A percentile compares a stretch with the other conserved stretches of the same genome.
These are phyloP conservation scores for Microchrysa polita DNA, from an alignment of 2,888 invertebrate species.

Conservation along the genomic window DNA sequence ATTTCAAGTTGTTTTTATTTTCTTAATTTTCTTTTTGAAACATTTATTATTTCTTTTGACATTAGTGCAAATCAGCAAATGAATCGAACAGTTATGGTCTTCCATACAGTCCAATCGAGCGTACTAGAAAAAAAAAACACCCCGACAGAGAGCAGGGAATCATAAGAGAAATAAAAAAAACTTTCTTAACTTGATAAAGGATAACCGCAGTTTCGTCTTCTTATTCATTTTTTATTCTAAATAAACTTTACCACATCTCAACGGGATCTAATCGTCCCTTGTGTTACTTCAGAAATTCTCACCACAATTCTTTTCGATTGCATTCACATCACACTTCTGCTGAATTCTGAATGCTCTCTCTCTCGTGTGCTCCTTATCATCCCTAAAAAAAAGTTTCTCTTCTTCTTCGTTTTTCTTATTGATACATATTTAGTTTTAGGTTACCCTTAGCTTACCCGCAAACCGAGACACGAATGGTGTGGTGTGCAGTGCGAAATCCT, in stretches of 20 bases:
- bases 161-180: background rate
- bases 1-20: background rate
- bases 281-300: background rate
- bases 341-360: background rate
- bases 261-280: background rate
- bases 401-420: too few relatives aligned
- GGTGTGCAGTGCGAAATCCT: too few relatives aligned
- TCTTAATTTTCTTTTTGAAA: background rate
- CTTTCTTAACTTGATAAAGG: constrained; percentile 8
- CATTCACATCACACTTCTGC: background rate
- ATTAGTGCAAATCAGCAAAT: too few relatives aligned
- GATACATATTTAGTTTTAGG: too few relatives aligned
- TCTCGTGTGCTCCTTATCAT: background rate
- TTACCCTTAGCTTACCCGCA: too few relatives aligned
- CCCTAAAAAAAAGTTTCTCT: background rate
- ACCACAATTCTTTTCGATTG: background rate
- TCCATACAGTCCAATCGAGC: background rate
- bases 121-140: background rate
- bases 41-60: too few relatives aligned
- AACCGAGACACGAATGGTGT: too few relatives aligned
- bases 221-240: too few relatives aligned
- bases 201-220: background rate
- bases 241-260: background rate
- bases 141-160: too few relatives aligned
- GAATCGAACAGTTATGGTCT: background rate